These are phyloP conservation scores for Apogon hyalosoma DNA, from an alignment of 2,797 vertebrate genomes.

Conservation along the genomic window DNA sequence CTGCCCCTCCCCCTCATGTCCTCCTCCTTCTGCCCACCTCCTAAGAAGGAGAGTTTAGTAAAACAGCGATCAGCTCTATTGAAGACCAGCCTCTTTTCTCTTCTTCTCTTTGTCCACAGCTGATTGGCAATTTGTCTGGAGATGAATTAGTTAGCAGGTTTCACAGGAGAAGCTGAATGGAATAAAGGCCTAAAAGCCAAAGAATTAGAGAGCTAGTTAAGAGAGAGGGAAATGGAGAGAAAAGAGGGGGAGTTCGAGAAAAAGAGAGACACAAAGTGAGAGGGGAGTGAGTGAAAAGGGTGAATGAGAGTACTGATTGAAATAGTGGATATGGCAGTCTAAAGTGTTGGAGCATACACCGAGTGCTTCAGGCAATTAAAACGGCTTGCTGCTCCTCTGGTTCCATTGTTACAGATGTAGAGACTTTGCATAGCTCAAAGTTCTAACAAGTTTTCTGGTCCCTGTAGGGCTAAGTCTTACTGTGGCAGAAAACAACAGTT, in stretches of 20 bases:
- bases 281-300: constrained; percentile 52
- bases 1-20: constrained; percentile 27
- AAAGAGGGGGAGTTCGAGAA: constrained; percentile 39
- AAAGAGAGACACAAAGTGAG: constrained; percentile 41
- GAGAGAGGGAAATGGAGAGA: constrained; percentile 54
- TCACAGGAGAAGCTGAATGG: constrained; percentile 74
- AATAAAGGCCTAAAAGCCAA: constrained; percentile 73
- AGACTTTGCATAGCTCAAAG: constrained; percentile 47
- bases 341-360: constrained; percentile 47
- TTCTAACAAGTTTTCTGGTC: constrained; percentile 32
- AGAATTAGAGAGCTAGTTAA: constrained; percentile 74
- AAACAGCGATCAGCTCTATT: constrained; percentile 78
- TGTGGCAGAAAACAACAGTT: constrained; percentile 44
- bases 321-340: constrained; percentile 63
- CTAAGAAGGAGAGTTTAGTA: constrained; percentile 76
- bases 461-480: constrained; percentile 39
- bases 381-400: constrained; percentile 53
- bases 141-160: constrained; percentile 81
- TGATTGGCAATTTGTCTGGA: constrained; percentile 85
- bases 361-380: constrained; percentile 74
- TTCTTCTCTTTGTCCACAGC: constrained; percentile 73
- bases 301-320: constrained; percentile 61
- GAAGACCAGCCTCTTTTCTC: constrained; percentile 74
- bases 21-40: constrained; percentile 29
- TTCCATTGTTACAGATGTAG: constrained; percentile 51